phyloP scores from a whole-genome alignment of 2,113 vertebrate genomes.

The Hypomesus transpacificus region DNA sequence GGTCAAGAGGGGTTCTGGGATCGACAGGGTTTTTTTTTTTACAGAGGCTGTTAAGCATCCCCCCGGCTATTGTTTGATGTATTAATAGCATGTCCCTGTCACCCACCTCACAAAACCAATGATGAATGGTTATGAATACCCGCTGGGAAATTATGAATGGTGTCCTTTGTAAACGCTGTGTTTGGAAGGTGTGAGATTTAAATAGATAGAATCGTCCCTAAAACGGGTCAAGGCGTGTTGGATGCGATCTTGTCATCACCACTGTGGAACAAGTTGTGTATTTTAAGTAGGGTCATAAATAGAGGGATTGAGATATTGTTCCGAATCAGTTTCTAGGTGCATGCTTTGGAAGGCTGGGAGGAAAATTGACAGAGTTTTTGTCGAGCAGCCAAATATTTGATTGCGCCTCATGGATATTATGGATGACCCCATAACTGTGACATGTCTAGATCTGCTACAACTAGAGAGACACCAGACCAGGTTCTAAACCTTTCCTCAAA shows the following conservation, averaged over 20 bases:
- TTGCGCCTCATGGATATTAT: conserved; percentile 8
- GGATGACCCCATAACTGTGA: neutral
- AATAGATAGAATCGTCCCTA: conserved; percentile 34
- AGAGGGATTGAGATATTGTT: too few relatives aligned
- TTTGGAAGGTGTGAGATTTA: conserved; percentile 19
- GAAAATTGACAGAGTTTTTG: conserved; percentile 68
- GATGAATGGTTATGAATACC: conserved; percentile 47
- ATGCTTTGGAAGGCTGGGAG: too few relatives aligned
- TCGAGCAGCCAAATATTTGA: conserved; percentile 69
- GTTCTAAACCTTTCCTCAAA: too few relatives aligned
- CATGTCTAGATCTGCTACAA: too few relatives aligned
- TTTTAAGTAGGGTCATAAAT: too few relatives aligned
- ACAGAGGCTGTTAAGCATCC: conserved; percentile 56
- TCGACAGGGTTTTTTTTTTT: conserved; percentile 48
- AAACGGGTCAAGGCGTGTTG: too few relatives aligned
- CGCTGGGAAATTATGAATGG: neutral
- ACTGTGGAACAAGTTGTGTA: too few relatives aligned
- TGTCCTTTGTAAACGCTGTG: conserved; percentile 35
- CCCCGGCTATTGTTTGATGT: conserved; percentile 57
- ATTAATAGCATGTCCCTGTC: conserved; percentile 61
- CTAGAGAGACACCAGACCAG: too few relatives aligned
- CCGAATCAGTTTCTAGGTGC: too few relatives aligned
- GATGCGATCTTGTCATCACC: too few relatives aligned
- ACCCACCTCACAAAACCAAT: conserved; percentile 11
- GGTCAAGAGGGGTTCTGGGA: conserved; percentile 49